These are phyloP conservation scores for Leuctra nigra DNA, from an alignment of 2,888 invertebrate genomes.

Conservation along the genomic window DNA sequence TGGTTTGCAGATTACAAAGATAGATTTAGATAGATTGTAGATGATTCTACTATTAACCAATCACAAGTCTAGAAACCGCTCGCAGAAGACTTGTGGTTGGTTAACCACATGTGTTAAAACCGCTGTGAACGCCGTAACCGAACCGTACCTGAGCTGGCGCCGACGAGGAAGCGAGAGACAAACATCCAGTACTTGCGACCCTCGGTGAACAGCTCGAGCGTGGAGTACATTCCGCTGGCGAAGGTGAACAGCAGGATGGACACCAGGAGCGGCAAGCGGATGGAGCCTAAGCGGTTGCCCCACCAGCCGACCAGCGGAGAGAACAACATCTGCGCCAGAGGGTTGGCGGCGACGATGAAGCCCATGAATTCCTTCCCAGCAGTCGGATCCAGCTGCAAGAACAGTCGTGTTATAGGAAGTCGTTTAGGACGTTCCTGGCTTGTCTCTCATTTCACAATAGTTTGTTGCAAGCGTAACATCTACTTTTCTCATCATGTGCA, in stretches of 20 bases:
- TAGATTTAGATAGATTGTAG: no score
- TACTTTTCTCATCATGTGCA: no score
- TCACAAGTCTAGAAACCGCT: no score
- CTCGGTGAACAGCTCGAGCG: constrained; percentile 61
- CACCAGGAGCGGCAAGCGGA: constrained; percentile 62
- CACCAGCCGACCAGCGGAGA: constrained; percentile 80
- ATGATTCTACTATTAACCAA: no score
- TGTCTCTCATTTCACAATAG: no score
- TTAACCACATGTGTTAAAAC: no score
- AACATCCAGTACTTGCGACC: constrained; percentile 67
- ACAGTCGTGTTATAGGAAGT: no score
- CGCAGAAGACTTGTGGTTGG: no score
- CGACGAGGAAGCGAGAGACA: constrained; percentile 68
- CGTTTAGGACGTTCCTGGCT: no score
- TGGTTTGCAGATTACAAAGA: no score
- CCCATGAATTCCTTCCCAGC: constrained; percentile 80
- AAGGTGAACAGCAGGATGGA: constrained; percentile 64
- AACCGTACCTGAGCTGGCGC: constrained; percentile 81
- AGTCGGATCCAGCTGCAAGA: constrained; percentile 64
- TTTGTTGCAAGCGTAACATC: no score
- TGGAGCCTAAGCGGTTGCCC: constrained; percentile 67
- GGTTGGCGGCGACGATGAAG: constrained; percentile 77
- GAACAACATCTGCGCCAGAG: constrained; percentile 78
- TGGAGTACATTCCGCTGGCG: constrained; percentile 67
- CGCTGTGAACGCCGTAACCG: no score